Conservation (phyloP, 2,888 invertebrate genomes). For the Agrochola lychnidis region DNA sequence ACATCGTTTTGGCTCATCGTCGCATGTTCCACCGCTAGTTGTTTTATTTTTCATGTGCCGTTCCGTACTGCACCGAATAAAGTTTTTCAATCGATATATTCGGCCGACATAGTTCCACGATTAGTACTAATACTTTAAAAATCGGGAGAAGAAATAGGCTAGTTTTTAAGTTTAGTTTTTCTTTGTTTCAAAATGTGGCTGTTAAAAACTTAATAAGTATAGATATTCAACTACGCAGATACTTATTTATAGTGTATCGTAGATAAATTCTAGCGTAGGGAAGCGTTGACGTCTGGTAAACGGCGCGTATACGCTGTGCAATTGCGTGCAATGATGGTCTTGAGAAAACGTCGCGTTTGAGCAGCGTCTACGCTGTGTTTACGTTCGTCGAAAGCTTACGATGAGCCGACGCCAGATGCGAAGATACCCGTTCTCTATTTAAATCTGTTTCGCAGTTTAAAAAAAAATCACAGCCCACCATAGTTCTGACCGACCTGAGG, state of each 20-base stretch:
- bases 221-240: neutral
- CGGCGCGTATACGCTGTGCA: neutral
- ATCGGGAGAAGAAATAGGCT: neutral
- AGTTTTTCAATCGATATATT: conserved; percentile 35
- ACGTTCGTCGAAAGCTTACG: neutral
- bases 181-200: neutral
- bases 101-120: conserved; percentile 11
- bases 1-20: conserved; percentile 50
- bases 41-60: conserved; percentile 51
- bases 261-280: neutral
- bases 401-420: conserved; percentile 4
- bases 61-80: conserved; percentile 31
- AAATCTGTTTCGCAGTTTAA: neutral
- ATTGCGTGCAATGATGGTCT: neutral
- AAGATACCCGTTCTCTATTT: neutral
- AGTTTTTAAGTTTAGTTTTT: no score
- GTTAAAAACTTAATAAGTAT: neutral
- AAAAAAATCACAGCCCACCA: conserved; percentile 18
- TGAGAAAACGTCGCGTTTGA: neutral
- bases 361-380: conserved; percentile 13
- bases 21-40: conserved; percentile 27
- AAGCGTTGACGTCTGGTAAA: no score
- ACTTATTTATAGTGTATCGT: neutral
- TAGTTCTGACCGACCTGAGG: conserved; percentile 14
- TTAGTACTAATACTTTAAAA: conserved; percentile 6